Evolutionary conservation across 2,113 vertebrate genomes (phyloP).

Genomic region (Numenius arquata): DNA sequence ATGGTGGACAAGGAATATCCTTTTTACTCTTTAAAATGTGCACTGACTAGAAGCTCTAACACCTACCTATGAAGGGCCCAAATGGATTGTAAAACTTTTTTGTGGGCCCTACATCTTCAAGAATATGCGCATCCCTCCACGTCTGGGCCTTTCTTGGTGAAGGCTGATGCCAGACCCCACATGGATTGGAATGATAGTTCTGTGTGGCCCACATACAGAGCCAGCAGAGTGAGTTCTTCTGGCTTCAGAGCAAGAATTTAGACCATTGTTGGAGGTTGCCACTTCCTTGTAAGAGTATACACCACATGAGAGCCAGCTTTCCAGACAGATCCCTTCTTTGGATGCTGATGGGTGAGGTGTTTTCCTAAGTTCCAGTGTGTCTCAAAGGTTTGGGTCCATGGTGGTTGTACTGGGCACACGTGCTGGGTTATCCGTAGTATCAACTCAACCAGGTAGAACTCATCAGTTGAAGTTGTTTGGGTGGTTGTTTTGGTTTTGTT

Average conservation of each 20-base stretch:
- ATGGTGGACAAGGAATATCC: neutral
- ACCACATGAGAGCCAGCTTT: neutral
- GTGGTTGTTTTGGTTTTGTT: neutral
- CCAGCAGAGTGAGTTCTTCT: neutral
- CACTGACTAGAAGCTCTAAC: neutral
- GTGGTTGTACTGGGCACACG: accelerated
- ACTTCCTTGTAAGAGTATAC: neutral
- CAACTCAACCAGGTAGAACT: neutral
- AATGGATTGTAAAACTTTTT: neutral
- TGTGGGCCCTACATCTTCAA: neutral
- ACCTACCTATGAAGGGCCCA: neutral
- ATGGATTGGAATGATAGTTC: neutral
- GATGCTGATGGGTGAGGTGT: neutral
- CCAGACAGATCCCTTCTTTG: neutral
- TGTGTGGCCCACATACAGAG: neutral
- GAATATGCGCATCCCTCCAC: neutral
- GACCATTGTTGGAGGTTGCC: neutral
- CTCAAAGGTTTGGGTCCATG: neutral
- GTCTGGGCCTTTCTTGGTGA: neutral
- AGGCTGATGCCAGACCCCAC: neutral
- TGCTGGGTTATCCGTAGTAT: neutral
- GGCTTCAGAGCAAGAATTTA: neutral
- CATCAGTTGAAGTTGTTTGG: neutral
- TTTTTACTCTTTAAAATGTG: neutral
- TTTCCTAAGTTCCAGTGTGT: neutral